These are phyloP conservation scores for Eueremaeus valkanovi DNA, from an alignment of 2,888 invertebrate genomes.

Conservation along the genomic window DNA sequence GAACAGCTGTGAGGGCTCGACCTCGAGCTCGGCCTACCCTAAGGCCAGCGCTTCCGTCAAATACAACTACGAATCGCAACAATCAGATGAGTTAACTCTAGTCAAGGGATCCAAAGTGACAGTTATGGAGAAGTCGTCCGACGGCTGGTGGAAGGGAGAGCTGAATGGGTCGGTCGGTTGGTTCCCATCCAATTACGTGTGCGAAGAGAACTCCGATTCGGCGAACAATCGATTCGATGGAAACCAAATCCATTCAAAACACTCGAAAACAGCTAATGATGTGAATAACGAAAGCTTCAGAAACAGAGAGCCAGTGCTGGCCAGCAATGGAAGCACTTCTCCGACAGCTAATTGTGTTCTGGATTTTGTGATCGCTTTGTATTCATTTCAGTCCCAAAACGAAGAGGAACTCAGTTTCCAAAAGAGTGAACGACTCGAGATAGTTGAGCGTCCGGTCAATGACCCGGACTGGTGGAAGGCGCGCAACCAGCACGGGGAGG, in stretches of 20 bases:
- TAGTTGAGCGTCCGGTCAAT: slow-evolving; percentile 88
- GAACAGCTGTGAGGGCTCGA: neutral
- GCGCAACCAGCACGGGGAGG: slow-evolving; percentile 82
- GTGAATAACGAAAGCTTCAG: neutral
- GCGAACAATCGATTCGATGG: slow-evolving; percentile 12
- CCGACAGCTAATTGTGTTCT: slow-evolving; percentile 53
- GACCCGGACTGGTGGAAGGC: slow-evolving; percentile 96
- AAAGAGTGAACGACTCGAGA: slow-evolving; percentile 92
- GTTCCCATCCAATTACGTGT: slow-evolving; percentile 96
- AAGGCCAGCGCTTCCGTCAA: slow-evolving; percentile 78
- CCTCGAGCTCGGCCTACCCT: slow-evolving; percentile 48
- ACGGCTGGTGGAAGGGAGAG: slow-evolving; percentile 96
- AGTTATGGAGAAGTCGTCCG: slow-evolving; percentile 95
- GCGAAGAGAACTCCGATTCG: slow-evolving; percentile 43
- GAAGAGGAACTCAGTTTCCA: slow-evolving; percentile 95
- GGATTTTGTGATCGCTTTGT: slow-evolving; percentile 91
- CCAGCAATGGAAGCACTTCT: slow-evolving; percentile 38
- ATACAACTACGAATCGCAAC: slow-evolving; percentile 77
- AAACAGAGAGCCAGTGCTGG: slow-evolving; percentile 33
- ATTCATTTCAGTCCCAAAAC: slow-evolving; percentile 70
- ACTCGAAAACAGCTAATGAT: neutral
- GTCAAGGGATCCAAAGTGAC: slow-evolving; percentile 90
- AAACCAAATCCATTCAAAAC: neutral
- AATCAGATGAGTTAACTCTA: slow-evolving; percentile 89
- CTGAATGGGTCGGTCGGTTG: slow-evolving; percentile 64